These are phyloP conservation scores for Equus quagga DNA, from an alignment of 2,113 vertebrate species.

Conservation along the genomic window DNA sequence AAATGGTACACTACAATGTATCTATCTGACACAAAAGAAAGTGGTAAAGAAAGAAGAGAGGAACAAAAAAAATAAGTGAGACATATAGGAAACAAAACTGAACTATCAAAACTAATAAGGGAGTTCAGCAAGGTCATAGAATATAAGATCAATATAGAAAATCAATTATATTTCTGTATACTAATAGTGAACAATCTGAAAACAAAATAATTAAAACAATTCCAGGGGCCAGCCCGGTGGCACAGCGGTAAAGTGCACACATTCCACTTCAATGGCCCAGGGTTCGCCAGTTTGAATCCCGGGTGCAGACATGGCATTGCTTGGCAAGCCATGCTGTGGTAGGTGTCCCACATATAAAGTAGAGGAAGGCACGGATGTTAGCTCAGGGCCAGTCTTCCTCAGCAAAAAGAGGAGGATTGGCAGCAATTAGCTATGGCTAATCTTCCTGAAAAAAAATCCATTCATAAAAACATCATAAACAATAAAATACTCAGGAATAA, in stretches of 20 bases:
- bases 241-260: too few relatives aligned
- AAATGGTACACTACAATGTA: not conserved
- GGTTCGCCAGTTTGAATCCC: too few relatives aligned
- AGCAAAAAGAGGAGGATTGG: too few relatives aligned
- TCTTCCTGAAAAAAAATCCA: not conserved
- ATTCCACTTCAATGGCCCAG: too few relatives aligned
- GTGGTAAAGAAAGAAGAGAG: not conserved
- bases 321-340: too few relatives aligned
- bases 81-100: not conserved
- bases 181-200: slow-evolving; percentile 11
- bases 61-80: not conserved
- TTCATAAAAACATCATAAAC: not conserved
- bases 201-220: not conserved
- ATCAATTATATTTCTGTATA: slow-evolving; percentile 1
- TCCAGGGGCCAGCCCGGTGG: not conserved
- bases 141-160: not conserved
- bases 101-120: not conserved
- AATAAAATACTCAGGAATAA: slow-evolving; percentile 19
- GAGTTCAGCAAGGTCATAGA: not conserved
- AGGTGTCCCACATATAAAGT: too few relatives aligned
- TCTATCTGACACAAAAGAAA: not conserved
- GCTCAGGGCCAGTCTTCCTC: too few relatives aligned
- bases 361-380: too few relatives aligned
- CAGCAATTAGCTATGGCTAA: too few relatives aligned
- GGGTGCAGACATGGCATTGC: too few relatives aligned